phyloP scores from a whole-genome alignment of 2,113 vertebrate genomes.

The Thryonomys swinderianus region DNA sequence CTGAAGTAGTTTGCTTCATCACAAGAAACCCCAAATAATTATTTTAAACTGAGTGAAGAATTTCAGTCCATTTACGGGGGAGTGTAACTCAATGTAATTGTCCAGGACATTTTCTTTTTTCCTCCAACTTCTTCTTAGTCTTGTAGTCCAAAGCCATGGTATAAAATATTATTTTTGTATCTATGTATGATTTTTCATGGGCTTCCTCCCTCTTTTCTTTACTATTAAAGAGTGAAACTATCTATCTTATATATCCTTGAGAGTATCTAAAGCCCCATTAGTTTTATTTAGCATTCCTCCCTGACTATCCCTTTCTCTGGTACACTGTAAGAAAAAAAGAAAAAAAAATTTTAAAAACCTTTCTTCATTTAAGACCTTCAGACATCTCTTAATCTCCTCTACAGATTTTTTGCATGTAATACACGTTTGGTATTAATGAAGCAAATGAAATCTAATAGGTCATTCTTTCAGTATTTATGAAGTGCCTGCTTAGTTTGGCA shows the following conservation, averaged over 20 bases:
- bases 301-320: neutral
- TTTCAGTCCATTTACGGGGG: slow-evolving; percentile 9
- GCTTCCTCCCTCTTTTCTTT: neutral
- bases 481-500: neutral
- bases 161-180: neutral
- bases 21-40: slow-evolving; percentile 36
- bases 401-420: neutral
- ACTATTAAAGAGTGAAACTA: neutral
- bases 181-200: neutral
- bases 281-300: neutral
- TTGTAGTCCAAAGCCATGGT: neutral
- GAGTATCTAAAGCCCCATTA: neutral
- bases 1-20: slow-evolving; percentile 30
- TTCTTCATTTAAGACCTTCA: neutral
- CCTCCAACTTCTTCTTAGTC: neutral
- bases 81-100: slow-evolving; percentile 5
- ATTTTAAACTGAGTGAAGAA: slow-evolving; percentile 3
- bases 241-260: neutral
- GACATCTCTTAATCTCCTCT: neutral
- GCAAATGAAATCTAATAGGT: neutral
- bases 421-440: neutral
- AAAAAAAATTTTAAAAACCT: too few species aligned
- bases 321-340: neutral
- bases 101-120: neutral
- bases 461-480: neutral